phyloP scores from a whole-genome alignment of 2,113 vertebrate species.

The Equus quagga region DNA sequence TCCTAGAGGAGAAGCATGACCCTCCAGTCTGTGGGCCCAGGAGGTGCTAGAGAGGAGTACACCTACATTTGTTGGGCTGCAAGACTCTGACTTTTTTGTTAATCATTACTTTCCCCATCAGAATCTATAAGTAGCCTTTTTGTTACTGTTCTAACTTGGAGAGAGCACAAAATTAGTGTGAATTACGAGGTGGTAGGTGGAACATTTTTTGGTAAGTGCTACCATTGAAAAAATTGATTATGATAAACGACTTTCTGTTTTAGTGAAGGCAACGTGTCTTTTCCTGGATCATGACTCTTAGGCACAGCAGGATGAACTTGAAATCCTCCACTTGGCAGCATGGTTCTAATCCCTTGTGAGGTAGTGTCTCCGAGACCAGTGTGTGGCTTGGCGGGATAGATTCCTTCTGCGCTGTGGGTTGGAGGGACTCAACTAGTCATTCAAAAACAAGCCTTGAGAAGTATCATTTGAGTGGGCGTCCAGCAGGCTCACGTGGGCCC shows the following conservation, averaged over 20 bases:
- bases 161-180: neutral
- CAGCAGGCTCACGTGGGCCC: neutral
- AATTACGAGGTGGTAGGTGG: neutral
- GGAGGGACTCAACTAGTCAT: neutral
- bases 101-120: neutral
- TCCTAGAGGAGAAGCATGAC: neutral
- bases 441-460: neutral
- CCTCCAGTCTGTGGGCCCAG: neutral
- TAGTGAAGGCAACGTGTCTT: neutral
- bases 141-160: neutral
- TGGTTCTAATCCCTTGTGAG: neutral
- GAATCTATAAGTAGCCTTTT: neutral
- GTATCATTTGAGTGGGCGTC: rapidly evolving
- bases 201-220: neutral
- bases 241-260: neutral
- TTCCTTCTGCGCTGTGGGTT: neutral
- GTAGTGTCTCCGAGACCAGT: neutral
- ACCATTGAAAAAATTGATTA: neutral
- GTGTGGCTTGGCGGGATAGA: neutral
- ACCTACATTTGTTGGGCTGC: neutral
- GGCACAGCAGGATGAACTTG: neutral
- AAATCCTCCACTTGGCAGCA: neutral
- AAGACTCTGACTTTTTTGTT: neutral
- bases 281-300: neutral
- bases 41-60: neutral